Base-by-base conservation (phyloP, 2,888 invertebrate species). In the Ichneumoninae sp. region DNA sequence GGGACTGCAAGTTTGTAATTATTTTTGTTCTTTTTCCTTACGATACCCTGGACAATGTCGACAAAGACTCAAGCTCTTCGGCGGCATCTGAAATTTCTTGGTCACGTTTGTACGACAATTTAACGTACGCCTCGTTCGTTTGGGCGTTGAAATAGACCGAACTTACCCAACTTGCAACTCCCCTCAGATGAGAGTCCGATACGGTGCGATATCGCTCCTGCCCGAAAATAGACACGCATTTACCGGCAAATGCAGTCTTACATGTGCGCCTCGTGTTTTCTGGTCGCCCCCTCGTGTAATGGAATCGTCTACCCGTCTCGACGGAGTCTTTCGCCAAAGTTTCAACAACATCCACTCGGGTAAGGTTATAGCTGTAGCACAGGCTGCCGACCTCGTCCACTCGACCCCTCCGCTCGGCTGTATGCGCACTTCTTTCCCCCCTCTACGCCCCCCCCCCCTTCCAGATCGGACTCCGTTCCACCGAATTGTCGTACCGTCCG, bases 301-400 rank as follows among this genome's bases (percentile, higher is more conserved):
- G 84, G 81, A 81, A 84, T 81, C 77, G 81, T 84, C 77, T 74
- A 54, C 62, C 62, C 77, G 81, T 80, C 77, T 71, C 77, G 74
- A 81, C 69, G 52, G 54, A 79, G 62, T 66, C 57, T 81, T 74
- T 84, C 75, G 78, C 74, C 70, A 84, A 84, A 84, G 50, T 84
- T 82, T 71, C 81, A 57, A 82, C 84, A 75, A 84, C 78, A 70
- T 81, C 33, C 70, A 78, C 54, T 62, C 78, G 70, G 47, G 65
- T 50, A 16, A 47, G 16, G 50, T 62, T 52, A 79, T 40, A 70
- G 54, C 65, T 36, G 66, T 54, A 54, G 62, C 47, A 40, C 44
- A 44, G 72, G 79, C 71, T 66, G 71, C 50, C 71, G 65, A 80
- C 79, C 72, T 30, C 71, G 69, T 22, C 71, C 65, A 65, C 54